Base-by-base conservation (phyloP, 2,797 vertebrate genomes). In the Protonibea diacanthus region DNA sequence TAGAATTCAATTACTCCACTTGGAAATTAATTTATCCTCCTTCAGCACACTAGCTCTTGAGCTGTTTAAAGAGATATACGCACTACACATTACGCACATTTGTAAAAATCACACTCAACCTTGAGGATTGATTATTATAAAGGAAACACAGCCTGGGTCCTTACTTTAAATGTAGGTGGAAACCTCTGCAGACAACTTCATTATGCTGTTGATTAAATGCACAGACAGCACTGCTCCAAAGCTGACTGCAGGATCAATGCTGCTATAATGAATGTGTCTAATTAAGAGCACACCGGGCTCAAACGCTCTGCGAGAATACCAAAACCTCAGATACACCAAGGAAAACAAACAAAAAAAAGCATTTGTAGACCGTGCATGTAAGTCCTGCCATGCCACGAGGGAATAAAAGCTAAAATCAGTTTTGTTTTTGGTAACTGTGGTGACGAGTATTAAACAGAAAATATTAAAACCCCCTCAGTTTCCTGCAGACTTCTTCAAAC, bases 191-290 rank as follows among this genome's bases (percentile, higher is more conserved):
- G 55, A 66, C 9, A 25, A 21, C 44, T 61, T 74, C 42, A 83
- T 77, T 56, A 47, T n/a, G 55, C 42, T 45, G 53, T 17, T 53
- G 51, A 64, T 47, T 61, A 74, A 81, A 79, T 71, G 78, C 75
- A 78, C 33, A 57, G 66, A 49, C 56, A 59, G 79, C 71, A 58
- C 47, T 62, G 82, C 63, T 85, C 42, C 71, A 42, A 70, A 76
- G 45, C 59, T 53, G 77, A 69, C 61, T 56, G 62, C 71, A 72
- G 45, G 64, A 85, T 85, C 87, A 82, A 78, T 84, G 83, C 57
- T 18, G 49, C 66, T 62, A 13, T 69, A 87, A 86, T 80, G 70
- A 89, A 82, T 70, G 75, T 55, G 42, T 80, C 69, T 76, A 76
- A 87, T 85, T 85, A 79, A 81, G 53, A 71, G 62, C 66, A 74